Conservation (phyloP, 2,797 vertebrate genomes). For the Bradypodion ventrale region DNA sequence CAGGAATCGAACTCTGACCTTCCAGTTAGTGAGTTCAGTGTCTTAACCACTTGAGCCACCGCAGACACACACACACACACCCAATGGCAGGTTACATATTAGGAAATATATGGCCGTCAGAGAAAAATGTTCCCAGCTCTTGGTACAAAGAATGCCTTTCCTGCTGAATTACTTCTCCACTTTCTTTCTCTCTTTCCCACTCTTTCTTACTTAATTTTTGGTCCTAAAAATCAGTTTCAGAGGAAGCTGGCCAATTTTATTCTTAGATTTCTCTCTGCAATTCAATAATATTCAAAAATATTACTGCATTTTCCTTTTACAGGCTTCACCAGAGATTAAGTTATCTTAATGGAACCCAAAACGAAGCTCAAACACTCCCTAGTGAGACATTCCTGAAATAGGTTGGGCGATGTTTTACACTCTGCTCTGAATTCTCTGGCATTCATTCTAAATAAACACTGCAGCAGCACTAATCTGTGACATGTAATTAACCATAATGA, state of each 20-base stretch:
- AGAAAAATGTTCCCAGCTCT: neutral
- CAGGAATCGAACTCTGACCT: too few relatives aligned
- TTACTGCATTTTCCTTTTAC: slow-evolving; percentile 42
- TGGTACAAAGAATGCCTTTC: neutral
- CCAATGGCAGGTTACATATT: neutral
- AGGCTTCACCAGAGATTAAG: slow-evolving; percentile 60
- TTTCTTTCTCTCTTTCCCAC: neutral
- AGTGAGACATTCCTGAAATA: slow-evolving; percentile 60
- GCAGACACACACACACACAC: too few relatives aligned
- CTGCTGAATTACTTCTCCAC: neutral
- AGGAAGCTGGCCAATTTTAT: slow-evolving; percentile 70
- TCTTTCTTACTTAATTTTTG: too few relatives aligned
- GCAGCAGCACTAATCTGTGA: slow-evolving; percentile 1
- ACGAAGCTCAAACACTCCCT: slow-evolving; percentile 55
- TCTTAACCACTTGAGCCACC: too few relatives aligned
- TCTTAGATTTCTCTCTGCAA: slow-evolving; percentile 67
- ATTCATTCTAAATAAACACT: slow-evolving; percentile 41
- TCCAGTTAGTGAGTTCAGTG: too few relatives aligned
- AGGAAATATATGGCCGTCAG: neutral
- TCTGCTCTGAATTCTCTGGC: slow-evolving; percentile 23
- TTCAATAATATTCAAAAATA: slow-evolving; percentile 55
- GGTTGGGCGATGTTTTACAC: slow-evolving; percentile 40
- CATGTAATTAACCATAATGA: slow-evolving; percentile 14
- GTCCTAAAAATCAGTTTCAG: slow-evolving; percentile 71
- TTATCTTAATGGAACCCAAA: slow-evolving; percentile 67